A percentile compares a stretch with the other conserved stretches of the same genome.
Conservation (phyloP, 2,113 vertebrate species). For the Panthera leo region DNA sequence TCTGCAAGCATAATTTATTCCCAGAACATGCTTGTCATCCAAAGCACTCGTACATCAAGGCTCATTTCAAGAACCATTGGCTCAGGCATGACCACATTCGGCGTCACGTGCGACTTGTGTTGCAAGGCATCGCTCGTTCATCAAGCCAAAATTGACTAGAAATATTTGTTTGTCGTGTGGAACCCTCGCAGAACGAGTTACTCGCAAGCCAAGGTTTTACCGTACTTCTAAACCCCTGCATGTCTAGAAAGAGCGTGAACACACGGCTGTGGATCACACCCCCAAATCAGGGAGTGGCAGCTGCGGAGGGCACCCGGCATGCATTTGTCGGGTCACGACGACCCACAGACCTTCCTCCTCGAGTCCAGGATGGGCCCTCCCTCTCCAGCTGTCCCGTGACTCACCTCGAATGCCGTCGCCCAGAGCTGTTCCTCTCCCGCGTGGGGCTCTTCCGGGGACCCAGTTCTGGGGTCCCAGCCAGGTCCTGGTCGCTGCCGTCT, state of each 20-base stretch:
- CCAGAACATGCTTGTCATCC: no score
- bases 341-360: rapidly evolving
- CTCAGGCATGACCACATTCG: no score
- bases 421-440: slow-evolving; percentile 81
- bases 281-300: rapidly evolving
- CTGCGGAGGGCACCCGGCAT: not conserved
- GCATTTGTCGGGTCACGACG: rapidly evolving
- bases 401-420: slow-evolving; percentile 80
- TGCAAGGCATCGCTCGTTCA: no score
- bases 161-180: no score
- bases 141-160: no score
- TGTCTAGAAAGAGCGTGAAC: no score
- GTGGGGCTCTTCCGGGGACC: slow-evolving; percentile 69
- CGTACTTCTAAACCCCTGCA: not conserved
- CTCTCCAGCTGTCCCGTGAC: not conserved
- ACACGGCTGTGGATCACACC: rapidly evolving
- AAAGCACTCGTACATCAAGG: no score
- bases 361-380: not conserved
- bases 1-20: no score
- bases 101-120: no score
- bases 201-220: no score
- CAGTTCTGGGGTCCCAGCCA: not conserved
- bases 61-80: no score
- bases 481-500: slow-evolving; percentile 70
- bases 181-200: no score